These are phyloP conservation scores for Parotia lawesii DNA, from an alignment of 2,113 vertebrate species.

Conservation along the genomic window DNA sequence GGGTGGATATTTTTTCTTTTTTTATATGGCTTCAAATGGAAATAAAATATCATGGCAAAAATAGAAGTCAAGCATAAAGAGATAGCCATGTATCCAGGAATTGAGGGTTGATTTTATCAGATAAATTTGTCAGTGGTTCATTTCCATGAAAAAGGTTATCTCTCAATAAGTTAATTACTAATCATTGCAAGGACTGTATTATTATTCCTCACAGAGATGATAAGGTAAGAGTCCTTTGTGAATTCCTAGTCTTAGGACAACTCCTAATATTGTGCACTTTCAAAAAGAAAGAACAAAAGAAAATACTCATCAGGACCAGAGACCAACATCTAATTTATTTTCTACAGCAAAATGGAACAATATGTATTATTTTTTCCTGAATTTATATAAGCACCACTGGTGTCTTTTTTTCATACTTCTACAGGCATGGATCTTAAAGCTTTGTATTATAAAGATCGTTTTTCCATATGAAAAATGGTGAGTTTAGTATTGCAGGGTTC, in stretches of 20 bases:
- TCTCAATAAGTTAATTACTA: background rate
- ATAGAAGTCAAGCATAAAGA: background rate
- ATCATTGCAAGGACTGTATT: background rate
- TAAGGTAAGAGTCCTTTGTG: background rate
- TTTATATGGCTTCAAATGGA: background rate
- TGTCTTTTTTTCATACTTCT: background rate
- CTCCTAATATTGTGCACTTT: background rate
- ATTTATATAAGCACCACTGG: background rate
- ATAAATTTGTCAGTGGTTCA: background rate
- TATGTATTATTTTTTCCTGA: background rate
- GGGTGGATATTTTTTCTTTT: background rate
- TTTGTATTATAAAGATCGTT: background rate
- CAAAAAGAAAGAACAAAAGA: background rate
- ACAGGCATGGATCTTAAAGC: rapidly evolving
- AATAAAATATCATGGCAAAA: background rate
- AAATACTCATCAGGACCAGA: background rate
- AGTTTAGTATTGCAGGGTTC: background rate
- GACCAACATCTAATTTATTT: background rate
- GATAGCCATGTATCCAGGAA: background rate
- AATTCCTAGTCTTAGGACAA: background rate
- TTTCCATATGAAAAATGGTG: background rate
- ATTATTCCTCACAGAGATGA: background rate
- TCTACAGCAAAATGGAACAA: background rate
- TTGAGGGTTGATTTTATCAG: background rate
- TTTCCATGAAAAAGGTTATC: background rate